Conservation (phyloP, 2,113 vertebrate species). For the Lampris megalopsis region DNA sequence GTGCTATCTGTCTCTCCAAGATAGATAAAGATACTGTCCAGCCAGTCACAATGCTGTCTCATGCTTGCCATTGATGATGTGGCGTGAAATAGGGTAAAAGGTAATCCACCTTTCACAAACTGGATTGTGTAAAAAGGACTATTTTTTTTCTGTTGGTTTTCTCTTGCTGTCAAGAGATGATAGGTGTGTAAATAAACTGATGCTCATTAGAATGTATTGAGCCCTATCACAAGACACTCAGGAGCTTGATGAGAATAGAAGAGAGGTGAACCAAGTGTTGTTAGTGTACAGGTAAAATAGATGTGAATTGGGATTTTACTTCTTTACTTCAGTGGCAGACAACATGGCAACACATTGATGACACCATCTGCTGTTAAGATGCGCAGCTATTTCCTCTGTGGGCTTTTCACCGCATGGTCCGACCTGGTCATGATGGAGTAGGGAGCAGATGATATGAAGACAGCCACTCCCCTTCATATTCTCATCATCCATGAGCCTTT, state of each 20-base stretch:
- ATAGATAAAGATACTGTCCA: constrained; percentile 36
- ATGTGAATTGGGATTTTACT: constrained; percentile 14
- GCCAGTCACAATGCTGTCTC: constrained; percentile 61
- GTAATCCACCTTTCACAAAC: constrained; percentile 37
- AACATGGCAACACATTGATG: constrained; percentile 9
- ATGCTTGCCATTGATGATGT: constrained; percentile 53
- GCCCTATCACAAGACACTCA: background rate
- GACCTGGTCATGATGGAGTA: constrained; percentile 31
- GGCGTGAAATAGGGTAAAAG: constrained; percentile 23
- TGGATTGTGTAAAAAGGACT: constrained; percentile 18
- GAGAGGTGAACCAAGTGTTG: constrained; percentile 1
- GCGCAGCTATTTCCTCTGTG: constrained; percentile 13
- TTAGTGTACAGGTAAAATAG: constrained; percentile 2
- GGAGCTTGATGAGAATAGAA: background rate
- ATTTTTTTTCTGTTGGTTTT: constrained; percentile 16
- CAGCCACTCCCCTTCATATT: constrained; percentile 10
- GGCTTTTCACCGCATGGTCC: constrained; percentile 32
- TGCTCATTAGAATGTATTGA: background rate
- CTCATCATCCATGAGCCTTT: constrained; percentile 2
- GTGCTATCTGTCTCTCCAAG: constrained; percentile 66
- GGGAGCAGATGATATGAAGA: too few species aligned
- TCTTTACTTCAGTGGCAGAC: constrained; percentile 35
- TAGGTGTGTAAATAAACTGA: background rate
- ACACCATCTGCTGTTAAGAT: constrained; percentile 36
- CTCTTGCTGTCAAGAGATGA: constrained; percentile 15